Base-by-base conservation (phyloP, 2,888 invertebrate genomes). In the Leptopilina syphax region DNA sequence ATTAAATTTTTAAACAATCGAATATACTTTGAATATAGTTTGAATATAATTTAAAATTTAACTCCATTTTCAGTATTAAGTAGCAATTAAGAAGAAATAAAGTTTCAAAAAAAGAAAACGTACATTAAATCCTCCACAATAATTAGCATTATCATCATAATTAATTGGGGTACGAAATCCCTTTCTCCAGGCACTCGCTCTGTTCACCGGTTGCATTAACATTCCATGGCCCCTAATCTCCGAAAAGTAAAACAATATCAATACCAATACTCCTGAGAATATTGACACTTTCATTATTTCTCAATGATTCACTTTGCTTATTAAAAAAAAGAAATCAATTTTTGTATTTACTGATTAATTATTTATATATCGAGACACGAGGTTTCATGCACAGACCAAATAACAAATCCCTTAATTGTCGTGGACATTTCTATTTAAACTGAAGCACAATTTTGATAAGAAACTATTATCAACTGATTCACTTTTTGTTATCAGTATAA, bases 171-270 rank as follows among this genome's bases (percentile, higher is more conserved):
- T 93, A 3, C 90, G 78, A 41, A 88, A 89, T 81, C 93, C 92
- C 76, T 88, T 90, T 44, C 94, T 91, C 94, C 94, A 94, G 34
- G 94, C 92, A 4, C 94, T 93, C 24, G 93, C 93, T 79, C 94
- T 90, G 79, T 93, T 92, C 0, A 93, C 92, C 0, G 94, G 94
- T 66, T 92, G 92, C 86, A 93, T 82, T 86, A 94, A 87, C 92
- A 93, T 93, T 5, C 94, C 94, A 87, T 94, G 94, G 2, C 92
- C 93, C 41, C 87, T 77, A 78, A 90, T 89, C 79, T 81, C 79
- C 1, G 80, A 47, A n/a, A 41, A n/a, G 18, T 65, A n/a, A 13
- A 50, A 18, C 10, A 67, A 65, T 50, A 65, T 24, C 65, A 79
- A 9, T 18, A 77, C n/a, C 3, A 57, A 73, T 13, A 34, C 27